Evolutionary conservation across 1,140 invertebrate species (phyloP).

Genomic region (Bombus waltoni): DNA sequence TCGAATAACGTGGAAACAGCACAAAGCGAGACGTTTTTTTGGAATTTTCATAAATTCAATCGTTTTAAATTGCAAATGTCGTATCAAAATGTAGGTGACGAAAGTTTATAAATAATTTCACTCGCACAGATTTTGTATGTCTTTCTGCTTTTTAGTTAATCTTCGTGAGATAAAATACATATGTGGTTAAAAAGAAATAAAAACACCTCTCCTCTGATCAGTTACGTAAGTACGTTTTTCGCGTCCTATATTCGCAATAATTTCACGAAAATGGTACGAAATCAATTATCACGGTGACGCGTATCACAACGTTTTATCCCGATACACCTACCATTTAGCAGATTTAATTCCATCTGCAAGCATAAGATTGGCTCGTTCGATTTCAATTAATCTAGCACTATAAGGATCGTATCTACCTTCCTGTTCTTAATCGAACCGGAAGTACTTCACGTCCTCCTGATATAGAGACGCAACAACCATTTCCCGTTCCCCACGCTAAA

Average conservation of each 20-base stretch:
- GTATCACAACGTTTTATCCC: not conserved
- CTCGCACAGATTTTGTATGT: no score
- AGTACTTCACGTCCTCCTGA: not conserved
- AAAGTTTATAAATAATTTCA: no score
- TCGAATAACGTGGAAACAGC: not conserved
- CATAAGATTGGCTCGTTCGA: slow-evolving; percentile 36
- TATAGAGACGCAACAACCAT: not conserved
- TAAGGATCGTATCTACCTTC: slow-evolving; percentile 21
- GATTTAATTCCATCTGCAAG: slow-evolving; percentile 45
- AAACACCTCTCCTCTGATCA: not conserved
- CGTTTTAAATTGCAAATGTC: no score
- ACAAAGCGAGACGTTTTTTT: not conserved
- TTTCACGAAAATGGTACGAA: not conserved
- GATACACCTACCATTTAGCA: slow-evolving; percentile 20
- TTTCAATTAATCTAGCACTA: slow-evolving; percentile 53
- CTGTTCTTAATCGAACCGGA: slow-evolving; percentile 45
- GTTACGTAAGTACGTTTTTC: no score
- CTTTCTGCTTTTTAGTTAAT: no score
- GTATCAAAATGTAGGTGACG: no score
- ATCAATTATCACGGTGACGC: not conserved
- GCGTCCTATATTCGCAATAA: not conserved
- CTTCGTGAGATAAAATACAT: not conserved
- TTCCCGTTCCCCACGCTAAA: not conserved
- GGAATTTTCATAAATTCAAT: no score
- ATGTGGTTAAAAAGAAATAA: no score